Evolutionary conservation across 2,888 invertebrate species (phyloP), one percentile per base, ranked within the genome.

Genomic region (Limenitis camilla): DNA sequence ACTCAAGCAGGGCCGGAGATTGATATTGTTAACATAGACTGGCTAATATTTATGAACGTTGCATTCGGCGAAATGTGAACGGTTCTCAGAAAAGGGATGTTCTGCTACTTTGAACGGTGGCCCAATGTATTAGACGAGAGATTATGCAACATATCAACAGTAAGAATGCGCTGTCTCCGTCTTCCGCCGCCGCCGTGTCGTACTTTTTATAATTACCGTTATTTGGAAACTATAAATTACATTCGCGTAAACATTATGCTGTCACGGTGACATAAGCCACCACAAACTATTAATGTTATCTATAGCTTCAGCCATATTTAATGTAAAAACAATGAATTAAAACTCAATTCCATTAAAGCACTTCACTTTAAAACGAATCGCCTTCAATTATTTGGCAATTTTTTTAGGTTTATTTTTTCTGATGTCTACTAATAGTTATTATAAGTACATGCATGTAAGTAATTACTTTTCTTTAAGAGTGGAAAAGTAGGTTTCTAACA

Each of bases 261-360:
- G 70, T 67, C 68, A 68, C 65, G 69, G 71, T 69, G 73, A 66
- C 69, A 66, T 63, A 58, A 64, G 65, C 69, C 69, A 68, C 67
- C 68, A 74, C 69, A 68, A 60, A 65, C 5, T 35, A 9, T 7
- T 29, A 6, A 11, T 30, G 72, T 77, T 73, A 80, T 79, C 80
- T 69, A 80, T 66, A 59, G 59, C 42, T 49, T 70, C 75, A 70
- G 71, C 71, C 68, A 66, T 66, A 69, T 69, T 69, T 72, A 75
- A 78, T 76, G 68, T 72, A 72, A 74, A 71, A 64, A 74, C 72
- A 81, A 78, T 71, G 72, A 74, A 69, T 68, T 67, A 74, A 74
- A 74, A 77, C 71, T 72, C 71, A 70, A 67, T 68, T 74, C 71
- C 68, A 76, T 78, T 79, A 75, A 77, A 77, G 68, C 73, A 65